Percentiles rank a stretch among this genome's conserved stretches.
phyloP scores from a whole-genome alignment of 2,113 vertebrate species.

The Engraulis encrasicolus region DNA sequence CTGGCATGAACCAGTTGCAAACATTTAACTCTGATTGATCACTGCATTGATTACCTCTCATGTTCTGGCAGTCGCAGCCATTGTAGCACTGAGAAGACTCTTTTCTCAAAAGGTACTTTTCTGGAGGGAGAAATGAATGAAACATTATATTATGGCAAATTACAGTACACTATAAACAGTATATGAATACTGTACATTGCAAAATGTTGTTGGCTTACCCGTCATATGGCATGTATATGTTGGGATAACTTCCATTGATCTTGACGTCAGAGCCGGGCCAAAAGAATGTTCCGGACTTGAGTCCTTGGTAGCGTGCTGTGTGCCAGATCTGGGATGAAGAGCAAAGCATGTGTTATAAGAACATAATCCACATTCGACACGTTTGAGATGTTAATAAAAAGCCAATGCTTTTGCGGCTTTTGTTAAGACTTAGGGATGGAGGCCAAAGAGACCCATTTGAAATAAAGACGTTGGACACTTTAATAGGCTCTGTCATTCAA shows the following conservation, averaged over 20 bases:
- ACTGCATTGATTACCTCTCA: slow-evolving; percentile 66
- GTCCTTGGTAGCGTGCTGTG: slow-evolving; percentile 83
- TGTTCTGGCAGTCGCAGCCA: slow-evolving; percentile 74
- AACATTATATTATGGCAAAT: too few relatives aligned
- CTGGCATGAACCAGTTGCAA: background rate
- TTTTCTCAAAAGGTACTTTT: slow-evolving; percentile 69
- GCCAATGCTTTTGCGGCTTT: background rate
- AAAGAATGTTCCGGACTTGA: slow-evolving; percentile 86
- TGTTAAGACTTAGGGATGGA: background rate
- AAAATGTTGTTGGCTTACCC: slow-evolving; percentile 62
- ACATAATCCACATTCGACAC: too few relatives aligned
- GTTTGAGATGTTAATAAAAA: too few relatives aligned
- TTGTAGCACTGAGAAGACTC: slow-evolving; percentile 69
- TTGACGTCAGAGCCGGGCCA: slow-evolving; percentile 95
- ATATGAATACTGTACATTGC: background rate
- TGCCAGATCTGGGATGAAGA: slow-evolving; percentile 85
- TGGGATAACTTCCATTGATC: slow-evolving; percentile 84
- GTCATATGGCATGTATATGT: slow-evolving; percentile 79
- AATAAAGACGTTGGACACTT: too few relatives aligned
- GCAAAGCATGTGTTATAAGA: background rate
- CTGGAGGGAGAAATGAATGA: slow-evolving; percentile 41
- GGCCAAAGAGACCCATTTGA: too few relatives aligned
- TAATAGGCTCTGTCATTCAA: too few relatives aligned
- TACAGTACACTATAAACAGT: too few relatives aligned
- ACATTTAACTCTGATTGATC: background rate